These are phyloP conservation scores for Steromphala cineraria DNA, from an alignment of 2,888 invertebrate genomes.

Conservation along the genomic window DNA sequence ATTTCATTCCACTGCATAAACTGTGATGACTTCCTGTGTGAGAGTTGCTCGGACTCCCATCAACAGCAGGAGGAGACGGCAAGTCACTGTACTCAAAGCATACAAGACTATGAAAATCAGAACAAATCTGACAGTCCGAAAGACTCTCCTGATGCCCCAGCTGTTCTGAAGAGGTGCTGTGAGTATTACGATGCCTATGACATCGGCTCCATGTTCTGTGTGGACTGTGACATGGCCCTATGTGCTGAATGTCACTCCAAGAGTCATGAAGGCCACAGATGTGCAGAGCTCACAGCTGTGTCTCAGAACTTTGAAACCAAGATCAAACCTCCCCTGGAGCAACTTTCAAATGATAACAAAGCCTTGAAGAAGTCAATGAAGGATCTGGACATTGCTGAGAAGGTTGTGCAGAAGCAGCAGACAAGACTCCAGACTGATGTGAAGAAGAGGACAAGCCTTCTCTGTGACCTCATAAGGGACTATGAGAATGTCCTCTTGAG, in stretches of 20 bases:
- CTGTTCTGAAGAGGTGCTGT: constrained; percentile 56
- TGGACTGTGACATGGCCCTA: constrained; percentile 61
- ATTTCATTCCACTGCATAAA: constrained; percentile 55
- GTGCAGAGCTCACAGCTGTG: constrained; percentile 62
- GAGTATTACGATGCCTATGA: constrained; percentile 61
- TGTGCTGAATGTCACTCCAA: constrained; percentile 61
- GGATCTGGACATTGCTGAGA: constrained; percentile 48
- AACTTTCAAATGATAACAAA: constrained; percentile 50
- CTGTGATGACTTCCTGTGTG: constrained; percentile 63
- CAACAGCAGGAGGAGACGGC: constrained; percentile 53
- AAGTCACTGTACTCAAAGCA: constrained; percentile 53
- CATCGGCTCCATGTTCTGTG: constrained; percentile 62
- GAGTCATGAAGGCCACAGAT: constrained; percentile 57
- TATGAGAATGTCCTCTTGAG: constrained; percentile 60
- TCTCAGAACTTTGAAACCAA: constrained; percentile 65
- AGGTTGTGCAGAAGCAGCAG: constrained; percentile 44
- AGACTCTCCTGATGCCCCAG: constrained; percentile 29
- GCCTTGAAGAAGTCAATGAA: constrained; percentile 46
- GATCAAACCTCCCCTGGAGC: constrained; percentile 53
- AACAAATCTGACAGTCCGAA: constrained; percentile 36
- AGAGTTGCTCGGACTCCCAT: constrained; percentile 51
- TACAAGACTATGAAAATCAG: constrained; percentile 46
- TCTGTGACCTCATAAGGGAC: constrained; percentile 57
- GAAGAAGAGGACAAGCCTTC: constrained; percentile 52
- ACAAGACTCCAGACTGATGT: constrained; percentile 48